Evolutionary conservation across 2,797 vertebrate species (phyloP), one percentile per base, ranked within the genome.

Genomic region (Lophotriccus pileatus): DNA sequence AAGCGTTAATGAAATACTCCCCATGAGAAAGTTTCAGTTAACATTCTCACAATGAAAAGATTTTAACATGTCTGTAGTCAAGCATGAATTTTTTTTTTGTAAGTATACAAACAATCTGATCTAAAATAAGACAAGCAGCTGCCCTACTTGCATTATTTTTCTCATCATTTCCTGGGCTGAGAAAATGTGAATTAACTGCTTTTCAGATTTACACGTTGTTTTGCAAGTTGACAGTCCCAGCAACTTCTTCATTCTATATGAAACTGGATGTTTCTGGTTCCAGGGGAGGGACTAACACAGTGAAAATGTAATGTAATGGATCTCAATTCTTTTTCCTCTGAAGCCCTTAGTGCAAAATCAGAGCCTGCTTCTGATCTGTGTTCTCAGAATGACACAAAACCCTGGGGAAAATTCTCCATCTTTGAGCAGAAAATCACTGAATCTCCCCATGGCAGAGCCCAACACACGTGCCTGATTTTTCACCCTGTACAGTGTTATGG

Each of bases 391-490:
- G 19, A 19, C 18, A 30, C 3, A 6, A 63, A n/a, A 5, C 30
- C 22, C 19, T 83, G 46, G 22, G 1, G 2, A 28, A n/a, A 24
- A 69, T 66, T 56, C 34, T 76, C 9, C 27, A 18, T 22, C 14
- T 73, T 50, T 20, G 25, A 60, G 47, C 4, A 88, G 36, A 75
- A 56, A 73, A 8, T 13, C 72, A n/a, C 44, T 50, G 18, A 63
- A 44, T 39, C 0, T 0, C 32, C 47, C 18, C 0, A 0, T 14
- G 36, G 14, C 21, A 76, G 22, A 36, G 17, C 43, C 13, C 18
- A 49, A 22, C 1, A 22, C 1, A 0, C 11, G 12, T 15, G 41
- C 6, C 60, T 74, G 8, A 22, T 77, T 58, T 80, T 92, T 27
- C 15, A 37, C 32, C 3, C 2, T 2, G 2, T 10, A 24, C n/a